Evolutionary conservation across 2,888 invertebrate genomes (phyloP), one percentile per base, ranked within the genome.

Genomic region (Geophilus truncorum): DNA sequence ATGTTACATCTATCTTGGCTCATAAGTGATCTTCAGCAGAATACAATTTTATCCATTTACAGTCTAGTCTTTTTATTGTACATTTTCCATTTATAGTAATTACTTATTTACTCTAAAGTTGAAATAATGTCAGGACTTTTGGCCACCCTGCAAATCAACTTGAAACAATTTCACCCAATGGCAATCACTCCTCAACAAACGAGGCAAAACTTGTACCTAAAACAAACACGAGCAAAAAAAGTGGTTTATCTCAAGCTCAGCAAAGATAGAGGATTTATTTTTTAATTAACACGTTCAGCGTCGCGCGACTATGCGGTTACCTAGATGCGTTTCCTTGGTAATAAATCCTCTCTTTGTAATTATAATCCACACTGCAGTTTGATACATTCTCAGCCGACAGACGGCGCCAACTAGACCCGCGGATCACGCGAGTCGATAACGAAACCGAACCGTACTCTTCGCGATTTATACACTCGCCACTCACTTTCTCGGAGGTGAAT

Each of bases 301-400:
- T 51, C 15, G 70, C 70, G 25, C 28, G 25, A 70, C 23, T 70
- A 15, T 28, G 28, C 70, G 25, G 70, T 70, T 70, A 70, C 70
- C 70, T 28, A 25, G 28, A 70, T 70, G 25, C 70, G 70, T 70
- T 70, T 70, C 28, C 70, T 28, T 70, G 28, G 28, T 28, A 70
- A 70, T 70, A 70, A 70, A 70, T 70, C 70, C 70, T 70, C 15
- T 5, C 70, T 70, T 70, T 70, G 70, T 70, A 70, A 70, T 70
- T 70, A 70, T 70, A 70, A 70, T 70, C 70, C 70, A 70, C 70
- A 70, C 23, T 28, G 25, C n/a, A 28, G 15, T 45, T 70, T 28
- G 70, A 70, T 70, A 70, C 28, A 21, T 18, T n/a, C 57, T 18
- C 10, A 25, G 70, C 28, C 70, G 70, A 28, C 25, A 70, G 70